Base-by-base conservation (phyloP, 2,113 vertebrate genomes). In the Pelodiscus sinensis region DNA sequence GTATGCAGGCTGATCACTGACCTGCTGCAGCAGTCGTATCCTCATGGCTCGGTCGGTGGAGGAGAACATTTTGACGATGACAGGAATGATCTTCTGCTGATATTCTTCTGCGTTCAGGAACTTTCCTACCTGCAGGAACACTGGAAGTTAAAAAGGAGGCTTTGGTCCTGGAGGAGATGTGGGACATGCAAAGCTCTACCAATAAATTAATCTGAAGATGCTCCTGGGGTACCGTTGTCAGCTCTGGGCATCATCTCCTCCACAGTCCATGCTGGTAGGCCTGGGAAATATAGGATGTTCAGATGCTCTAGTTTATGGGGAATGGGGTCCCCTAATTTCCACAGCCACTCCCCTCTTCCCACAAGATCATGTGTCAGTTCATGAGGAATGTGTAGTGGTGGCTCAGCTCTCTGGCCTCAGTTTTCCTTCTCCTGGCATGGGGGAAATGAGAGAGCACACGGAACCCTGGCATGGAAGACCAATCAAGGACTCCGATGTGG, bases 11-110 rank as follows among this genome's bases (percentile, higher is more conserved):
- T 11, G 10, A 19, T 52, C 29, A 10, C 78, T 12, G 24, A 98
- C 99, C 99, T 99, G 99, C 94, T 99, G 99, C 2, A 99, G 97
- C 73, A 99, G 97, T 82, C 99, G 98, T 96, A 99, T 99, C 84
- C 99, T 98, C 98, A 99, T 99, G 79, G 99, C 99, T 24, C 99
- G 97, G 96, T 99, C 99, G 0, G 99, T 99, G 71, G 99, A 99
- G 5, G 99, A 99, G 96, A 99, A 99, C 99, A 99, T 99, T 96
- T 99, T 99, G 29, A 99, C 98, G 4, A 99, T 98, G 4, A 99
- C 98, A 0, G 99, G 99, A 85, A 99, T 98, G 94, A 99, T 99
- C 94, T 99, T 99, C 96, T 99, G 98, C 88, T 99, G 99, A 94
- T 99, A 99, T 95, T 99, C 99, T 62, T 99, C 99, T 1, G 98